Conservation (phyloP, 2,888 invertebrate genomes). For the Hedya salicella region DNA sequence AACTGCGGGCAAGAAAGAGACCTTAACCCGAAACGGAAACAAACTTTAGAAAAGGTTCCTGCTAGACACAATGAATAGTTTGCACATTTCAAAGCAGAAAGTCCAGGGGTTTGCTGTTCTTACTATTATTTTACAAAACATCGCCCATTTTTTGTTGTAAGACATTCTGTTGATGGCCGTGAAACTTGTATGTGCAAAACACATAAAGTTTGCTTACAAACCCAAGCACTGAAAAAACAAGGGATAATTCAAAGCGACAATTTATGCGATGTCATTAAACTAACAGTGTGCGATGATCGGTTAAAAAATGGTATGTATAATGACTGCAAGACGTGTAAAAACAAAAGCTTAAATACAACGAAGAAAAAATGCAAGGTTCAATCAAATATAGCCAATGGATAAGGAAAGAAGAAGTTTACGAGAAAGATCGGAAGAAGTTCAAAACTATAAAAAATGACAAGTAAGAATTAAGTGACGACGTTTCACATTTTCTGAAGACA, state of each 20-base stretch:
- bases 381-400: no score
- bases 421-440: no score
- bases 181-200: constrained; percentile 48
- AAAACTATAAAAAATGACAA: no score
- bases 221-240: constrained; percentile 7
- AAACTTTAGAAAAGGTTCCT: constrained; percentile 47
- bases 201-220: no score
- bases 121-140: constrained; percentile 47
- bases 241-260: constrained; percentile 26
- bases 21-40: constrained; percentile 36
- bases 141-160: constrained; percentile 45
- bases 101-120: constrained; percentile 44
- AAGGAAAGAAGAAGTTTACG: no score
- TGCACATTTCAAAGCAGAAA: constrained; percentile 46
- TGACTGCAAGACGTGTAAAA: no score
- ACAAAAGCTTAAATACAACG: no score
- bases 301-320: constrained; percentile 42
- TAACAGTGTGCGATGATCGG: constrained; percentile 40
- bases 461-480: no score
- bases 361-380: no score
- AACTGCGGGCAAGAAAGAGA: constrained; percentile 49
- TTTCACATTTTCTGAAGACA: no score
- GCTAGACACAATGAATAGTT: constrained; percentile 45
- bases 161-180: constrained; percentile 44
- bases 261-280: constrained; percentile 25